Evolutionary conservation across 1,140 invertebrate species (phyloP), one percentile per base, ranked within the genome.

Genomic region (Akabosia matsudoensis): DNA sequence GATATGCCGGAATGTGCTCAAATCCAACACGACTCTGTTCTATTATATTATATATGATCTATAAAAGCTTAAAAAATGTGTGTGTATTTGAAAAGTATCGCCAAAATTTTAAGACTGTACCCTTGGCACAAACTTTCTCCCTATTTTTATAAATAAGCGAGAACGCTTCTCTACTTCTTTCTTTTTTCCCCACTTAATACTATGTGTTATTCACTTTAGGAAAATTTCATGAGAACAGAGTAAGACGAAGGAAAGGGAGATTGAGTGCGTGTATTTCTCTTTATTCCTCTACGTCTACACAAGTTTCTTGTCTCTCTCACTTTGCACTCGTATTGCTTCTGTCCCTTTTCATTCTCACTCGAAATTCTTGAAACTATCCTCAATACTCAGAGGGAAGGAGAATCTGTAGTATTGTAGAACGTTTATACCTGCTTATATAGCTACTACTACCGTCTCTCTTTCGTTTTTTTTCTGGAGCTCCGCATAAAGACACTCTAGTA

Each of bases 141-240:
- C 61, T 67, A 30, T 67, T 67, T 24, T 67, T 67, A 67, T 67
- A 67, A 67, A 67, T 67, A 67, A 67, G 31, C 31, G 61, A 18
- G 26, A 16, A 24, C 26, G 3, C 31, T 24, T n/a, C 54, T 67
- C 61, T 3, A 56, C 4, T 56, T 56, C 54, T 10, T 22, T 56
- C 54, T 16, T 18, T 45, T 18, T 45, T 18, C 18, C 37, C 18
- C 37, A 45, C 37, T 45, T 18, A 18, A 10, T 45, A 45, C 18
- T 7, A 10, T 45, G 24, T 61, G 54, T 61, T n/a, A 24, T n/a
- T 24, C 14, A 24, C 54, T 30, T 67, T 16, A 31, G 24, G 61
- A 67, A 67, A 67, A 30, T 67, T 67, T 67, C 61, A 67, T 67
- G 61, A 67, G 37, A 45, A 45, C 7, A 45, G 37, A 7, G 18